Base-by-base conservation (phyloP, 2,113 vertebrate species). In the Rhinoderma darwinii region DNA sequence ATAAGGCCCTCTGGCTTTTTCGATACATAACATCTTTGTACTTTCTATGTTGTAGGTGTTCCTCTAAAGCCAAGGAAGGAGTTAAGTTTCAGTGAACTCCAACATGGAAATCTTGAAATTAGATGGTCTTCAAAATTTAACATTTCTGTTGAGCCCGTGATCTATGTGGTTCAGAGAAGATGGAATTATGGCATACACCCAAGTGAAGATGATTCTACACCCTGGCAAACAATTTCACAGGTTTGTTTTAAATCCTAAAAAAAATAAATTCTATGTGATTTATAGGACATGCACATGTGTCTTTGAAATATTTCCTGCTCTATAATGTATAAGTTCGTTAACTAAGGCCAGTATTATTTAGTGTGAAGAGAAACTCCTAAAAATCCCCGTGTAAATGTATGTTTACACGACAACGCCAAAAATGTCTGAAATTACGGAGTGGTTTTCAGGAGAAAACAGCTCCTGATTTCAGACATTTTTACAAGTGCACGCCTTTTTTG, bases 71-170 rank as follows among this genome's bases (percentile, higher is more conserved):
- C 98, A 25, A 94, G 97, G 88, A 99, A 97, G 88, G 97, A 99
- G 87, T 90, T 99, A 89, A 94, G 93, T 54, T 98, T 99, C 78
- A 59, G 90, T 47, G 97, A 99, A 89, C 94, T 94, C 88, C 91
- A 91, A 2, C 95, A 96, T 0, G 96, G 96, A 43, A 95, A 95
- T 59, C 92, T 99, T 90, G 96, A 97, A 88, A 93, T 99, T 79
- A 96, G 93, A 80, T 99, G 98, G 98, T 98, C 97, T 66, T 99
- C 97, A 1, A 97, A 97, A 88, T 99, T 98, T 90, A 99, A 99
- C 88, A 93, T 99, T 77, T 99, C 98, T 0, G 97, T 97, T 39
- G 97, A 99, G 77, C 98, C 98, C 0, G 98, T 98, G 35, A 95
- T 98, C 47, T 98, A 99, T 7, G 96, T 99, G 82, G 92, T 99